Base-by-base conservation (phyloP, 2,888 invertebrate genomes). In the Drosophila picticornis region DNA sequence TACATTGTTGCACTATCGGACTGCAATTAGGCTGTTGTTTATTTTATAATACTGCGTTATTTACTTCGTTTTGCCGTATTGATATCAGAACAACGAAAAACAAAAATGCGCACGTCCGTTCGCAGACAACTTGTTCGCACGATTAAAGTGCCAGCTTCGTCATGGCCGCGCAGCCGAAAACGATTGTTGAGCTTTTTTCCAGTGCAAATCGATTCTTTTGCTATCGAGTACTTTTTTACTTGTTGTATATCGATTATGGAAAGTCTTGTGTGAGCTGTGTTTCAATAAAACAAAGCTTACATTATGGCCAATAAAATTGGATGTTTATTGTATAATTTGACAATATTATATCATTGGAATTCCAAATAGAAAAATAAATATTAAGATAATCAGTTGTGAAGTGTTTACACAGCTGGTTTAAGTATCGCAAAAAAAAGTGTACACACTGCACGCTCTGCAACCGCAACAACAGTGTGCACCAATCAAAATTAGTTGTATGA, bases 111-210 rank as follows among this genome's bases (percentile, higher is more conserved):
- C 58, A 81, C 87, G 68, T 88, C 90, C 74, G 75, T 74, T 81
- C 75, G 84, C 89, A 90, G 90, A 77, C 84, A 80, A 85, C 70
- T 84, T 76, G 65, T 71, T 85, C 84, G 84, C 72, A 86, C 89
- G 81, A 88, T 74, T 85, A 74, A 77, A 69, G 32, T 59, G 13
- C 13, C 38, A 38, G 27, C 46, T 58, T 11, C 62, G 40, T 22
- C 27, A 59, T 27, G 43, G 19, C 34, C 43, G 19, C 29, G 27
- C 27, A 29, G 52, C 22, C 67, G 38, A 43, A 48, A 52, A 56
- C 60, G 80, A 64, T 63, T 53, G 34, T 16, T 34, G 11, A 64
- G 53, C 58, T 62, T 65, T 65, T n/a, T 38, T 38, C 11, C 46
- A n/a, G 7, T 16, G 16, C 22, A n/a, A 22, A 13, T 19, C 76